These are phyloP conservation scores for Mesodorylaimus sp. DNA, from an alignment of 2,888 invertebrate genomes.

Conservation along the genomic window DNA sequence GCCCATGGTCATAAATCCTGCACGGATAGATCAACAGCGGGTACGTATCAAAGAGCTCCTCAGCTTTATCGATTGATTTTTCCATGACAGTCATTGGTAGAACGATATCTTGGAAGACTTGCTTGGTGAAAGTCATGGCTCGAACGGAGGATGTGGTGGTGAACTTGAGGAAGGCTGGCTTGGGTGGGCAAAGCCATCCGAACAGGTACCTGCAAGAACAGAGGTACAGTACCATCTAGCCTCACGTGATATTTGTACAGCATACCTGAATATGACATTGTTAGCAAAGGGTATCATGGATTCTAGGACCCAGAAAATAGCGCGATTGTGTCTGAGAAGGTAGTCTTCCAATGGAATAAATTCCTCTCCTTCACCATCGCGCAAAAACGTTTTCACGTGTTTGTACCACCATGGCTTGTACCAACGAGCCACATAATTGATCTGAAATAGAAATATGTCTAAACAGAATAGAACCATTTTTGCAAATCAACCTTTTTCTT, in stretches of 20 bases:
- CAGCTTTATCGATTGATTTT: constrained; percentile 44
- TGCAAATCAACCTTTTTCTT: constrained; percentile 13
- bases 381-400: constrained; percentile 43
- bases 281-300: constrained; percentile 54
- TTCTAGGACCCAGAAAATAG: constrained; percentile 54
- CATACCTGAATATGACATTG: constrained; percentile 40
- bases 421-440: constrained; percentile 45
- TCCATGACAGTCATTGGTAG: constrained; percentile 47
- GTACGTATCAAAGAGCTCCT: constrained; percentile 45
- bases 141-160: constrained; percentile 49
- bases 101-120: constrained; percentile 53
- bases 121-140: constrained; percentile 49
- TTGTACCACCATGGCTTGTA: constrained; percentile 56
- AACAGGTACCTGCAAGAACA: constrained; percentile 37
- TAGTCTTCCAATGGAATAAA: constrained; percentile 39
- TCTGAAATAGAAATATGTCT: constrained; percentile 16
- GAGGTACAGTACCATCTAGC: background rate
- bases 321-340: constrained; percentile 35
- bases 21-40: constrained; percentile 52
- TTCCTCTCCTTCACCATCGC: constrained; percentile 38
- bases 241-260: constrained; percentile 4
- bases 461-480: background rate
- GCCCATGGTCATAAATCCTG: constrained; percentile 45
- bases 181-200: constrained; percentile 50
- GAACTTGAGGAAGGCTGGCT: constrained; percentile 52